Percentiles rank a stretch among this genome's conserved stretches.
phyloP scores from a whole-genome alignment of 2,888 invertebrate genomes.

The Ophion slaviceki region DNA sequence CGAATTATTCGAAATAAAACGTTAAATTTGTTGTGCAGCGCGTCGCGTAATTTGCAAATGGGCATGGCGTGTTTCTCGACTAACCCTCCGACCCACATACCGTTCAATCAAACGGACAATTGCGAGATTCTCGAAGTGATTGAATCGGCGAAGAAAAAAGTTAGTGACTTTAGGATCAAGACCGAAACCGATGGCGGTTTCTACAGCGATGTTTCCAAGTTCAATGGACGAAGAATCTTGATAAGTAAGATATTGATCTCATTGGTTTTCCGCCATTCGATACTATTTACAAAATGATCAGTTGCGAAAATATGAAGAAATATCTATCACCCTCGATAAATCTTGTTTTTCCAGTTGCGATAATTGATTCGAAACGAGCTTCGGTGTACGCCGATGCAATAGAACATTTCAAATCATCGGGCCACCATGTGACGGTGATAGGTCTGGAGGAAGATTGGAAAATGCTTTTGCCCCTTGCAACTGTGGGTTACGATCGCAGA shows the following conservation, averaged over 20 bases:
- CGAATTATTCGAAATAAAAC: background rate
- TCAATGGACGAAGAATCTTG: constrained; percentile 69
- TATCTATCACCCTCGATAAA: background rate
- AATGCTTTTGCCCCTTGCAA: constrained; percentile 66
- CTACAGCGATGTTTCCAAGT: constrained; percentile 66
- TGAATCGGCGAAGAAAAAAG: constrained; percentile 42
- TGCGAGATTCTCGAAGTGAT: constrained; percentile 63
- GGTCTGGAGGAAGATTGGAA: constrained; percentile 70
- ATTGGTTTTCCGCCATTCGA: background rate
- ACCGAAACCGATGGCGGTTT: constrained; percentile 55
- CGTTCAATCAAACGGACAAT: constrained; percentile 70
- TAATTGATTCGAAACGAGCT: constrained; percentile 66
- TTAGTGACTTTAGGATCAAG: background rate
- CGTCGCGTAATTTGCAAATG: constrained; percentile 69
- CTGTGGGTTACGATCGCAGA: constrained; percentile 69
- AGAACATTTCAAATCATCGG: constrained; percentile 67
- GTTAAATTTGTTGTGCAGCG: constrained; percentile 46
- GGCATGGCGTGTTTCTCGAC: constrained; percentile 67
- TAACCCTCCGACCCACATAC: constrained; percentile 60
- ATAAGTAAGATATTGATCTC: constrained; percentile 62
- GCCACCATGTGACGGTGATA: constrained; percentile 69
- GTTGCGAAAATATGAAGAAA: background rate
- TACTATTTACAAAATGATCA: background rate
- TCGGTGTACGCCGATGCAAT: constrained; percentile 61
- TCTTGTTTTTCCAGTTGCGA: constrained; percentile 64